These are phyloP conservation scores for Ectemnius lituratus DNA, from an alignment of 2,888 invertebrate genomes.

Conservation along the genomic window DNA sequence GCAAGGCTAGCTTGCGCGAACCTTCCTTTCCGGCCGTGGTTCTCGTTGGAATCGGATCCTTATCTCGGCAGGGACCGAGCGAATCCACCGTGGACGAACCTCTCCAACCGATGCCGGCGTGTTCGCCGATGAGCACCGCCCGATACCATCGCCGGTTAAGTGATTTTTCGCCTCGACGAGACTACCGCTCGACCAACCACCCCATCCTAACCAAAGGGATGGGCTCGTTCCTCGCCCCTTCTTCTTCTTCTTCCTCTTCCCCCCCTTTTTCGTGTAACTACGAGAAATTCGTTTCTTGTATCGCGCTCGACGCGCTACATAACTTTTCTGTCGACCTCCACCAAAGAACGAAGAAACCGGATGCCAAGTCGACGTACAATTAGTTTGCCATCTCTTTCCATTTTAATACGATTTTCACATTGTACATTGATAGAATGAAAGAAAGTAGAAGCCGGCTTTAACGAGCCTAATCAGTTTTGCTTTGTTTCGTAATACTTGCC, in stretches of 20 bases:
- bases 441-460: no score
- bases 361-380: no score
- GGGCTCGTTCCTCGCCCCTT: not conserved
- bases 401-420: no score
- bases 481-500: no score
- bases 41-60: constrained; percentile 58
- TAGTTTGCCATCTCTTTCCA: no score
- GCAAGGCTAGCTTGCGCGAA: no score
- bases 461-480: no score
- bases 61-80: constrained; percentile 49
- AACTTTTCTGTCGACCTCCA: no score
- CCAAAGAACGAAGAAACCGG: no score
- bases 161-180: constrained; percentile 61
- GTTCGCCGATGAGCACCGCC: constrained; percentile 50
- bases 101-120: constrained; percentile 26
- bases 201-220: not conserved
- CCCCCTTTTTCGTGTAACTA: no score
- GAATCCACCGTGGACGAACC: constrained; percentile 46
- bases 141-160: constrained; percentile 62
- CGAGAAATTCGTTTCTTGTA: constrained; percentile 6
- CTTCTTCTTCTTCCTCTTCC: no score
- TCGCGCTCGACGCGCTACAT: constrained; percentile 12
- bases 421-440: no score
- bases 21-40: constrained; percentile 41
- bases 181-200: constrained; percentile 34